These are phyloP conservation scores for Pasiphila rectangulata DNA, from an alignment of 2,888 invertebrate genomes.

Conservation along the genomic window DNA sequence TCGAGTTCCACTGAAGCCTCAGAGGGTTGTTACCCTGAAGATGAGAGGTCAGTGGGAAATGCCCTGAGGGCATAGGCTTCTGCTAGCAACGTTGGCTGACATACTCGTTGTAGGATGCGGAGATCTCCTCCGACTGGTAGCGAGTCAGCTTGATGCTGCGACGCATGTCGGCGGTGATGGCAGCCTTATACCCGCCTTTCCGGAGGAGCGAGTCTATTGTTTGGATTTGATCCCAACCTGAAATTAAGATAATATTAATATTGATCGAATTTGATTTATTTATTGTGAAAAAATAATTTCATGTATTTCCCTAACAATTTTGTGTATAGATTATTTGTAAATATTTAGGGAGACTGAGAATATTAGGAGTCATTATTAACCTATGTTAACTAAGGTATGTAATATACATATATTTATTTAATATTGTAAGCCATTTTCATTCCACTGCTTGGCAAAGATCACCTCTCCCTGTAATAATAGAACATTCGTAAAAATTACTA, in stretches of 20 bases:
- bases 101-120: constrained; percentile 93
- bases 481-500: too few relatives aligned
- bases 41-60: constrained; percentile 13
- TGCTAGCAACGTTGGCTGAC: constrained; percentile 88
- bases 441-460: too few relatives aligned
- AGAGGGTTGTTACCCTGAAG: constrained; percentile 7
- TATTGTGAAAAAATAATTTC: too few relatives aligned
- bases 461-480: too few relatives aligned
- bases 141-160: constrained; percentile 96
- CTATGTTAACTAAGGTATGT: too few relatives aligned
- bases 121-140: constrained; percentile 97
- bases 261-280: too few relatives aligned
- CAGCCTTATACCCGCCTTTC: constrained; percentile 97
- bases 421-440: too few relatives aligned
- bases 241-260: constrained; percentile 31
- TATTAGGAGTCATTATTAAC: too few relatives aligned
- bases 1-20: constrained; percentile 22
- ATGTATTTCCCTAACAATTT: too few relatives aligned
- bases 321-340: too few relatives aligned
- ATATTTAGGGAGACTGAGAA: too few relatives aligned
- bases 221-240: constrained; percentile 99
- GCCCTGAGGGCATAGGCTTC: constrained; percentile 67
- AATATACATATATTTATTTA: too few relatives aligned
- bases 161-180: constrained; percentile 92
- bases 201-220: constrained; percentile 98